phyloP scores from a whole-genome alignment of 2,888 invertebrate species.

The Boloria selene region DNA sequence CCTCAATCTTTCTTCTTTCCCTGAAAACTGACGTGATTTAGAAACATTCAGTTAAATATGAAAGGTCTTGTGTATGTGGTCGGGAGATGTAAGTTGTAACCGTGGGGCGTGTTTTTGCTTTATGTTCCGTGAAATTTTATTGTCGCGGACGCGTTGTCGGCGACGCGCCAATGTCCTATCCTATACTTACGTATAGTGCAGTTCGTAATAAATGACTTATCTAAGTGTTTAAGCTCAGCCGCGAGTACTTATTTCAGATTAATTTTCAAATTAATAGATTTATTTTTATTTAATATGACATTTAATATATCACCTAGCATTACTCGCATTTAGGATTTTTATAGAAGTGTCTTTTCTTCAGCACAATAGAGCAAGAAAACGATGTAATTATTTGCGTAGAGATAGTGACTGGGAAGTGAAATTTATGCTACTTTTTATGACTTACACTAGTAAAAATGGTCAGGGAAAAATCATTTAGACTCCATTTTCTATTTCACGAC shows the following conservation, averaged over 20 bases:
- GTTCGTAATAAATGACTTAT: constrained; percentile 24
- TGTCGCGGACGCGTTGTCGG: constrained; percentile 60
- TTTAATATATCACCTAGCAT: too few relatives aligned
- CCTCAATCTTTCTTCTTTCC: constrained; percentile 40
- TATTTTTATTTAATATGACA: too few relatives aligned
- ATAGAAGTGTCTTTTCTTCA: too few relatives aligned
- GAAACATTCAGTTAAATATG: constrained; percentile 32
- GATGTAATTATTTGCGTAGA: too few relatives aligned
- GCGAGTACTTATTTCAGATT: background rate
- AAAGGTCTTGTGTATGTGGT: constrained; percentile 58
- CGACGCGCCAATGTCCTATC: constrained; percentile 46
- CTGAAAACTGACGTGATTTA: constrained; percentile 22
- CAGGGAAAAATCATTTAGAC: too few relatives aligned
- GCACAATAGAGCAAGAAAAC: too few relatives aligned
- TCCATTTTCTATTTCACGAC: too few relatives aligned
- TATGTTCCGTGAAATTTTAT: constrained; percentile 82
- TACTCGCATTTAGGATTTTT: too few relatives aligned
- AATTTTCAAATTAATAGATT: background rate
- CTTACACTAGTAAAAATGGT: too few relatives aligned
- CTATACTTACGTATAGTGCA: constrained; percentile 37
- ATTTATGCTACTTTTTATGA: too few relatives aligned
- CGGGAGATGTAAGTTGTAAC: constrained; percentile 61
- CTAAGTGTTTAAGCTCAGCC: constrained; percentile 9
- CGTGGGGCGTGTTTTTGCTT: constrained; percentile 81
- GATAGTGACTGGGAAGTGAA: too few relatives aligned